A percentile compares a stretch with the other conserved stretches of the same genome.
These are phyloP conservation scores for Patella caerulea DNA, from an alignment of 2,888 invertebrate genomes.

Conservation along the genomic window DNA sequence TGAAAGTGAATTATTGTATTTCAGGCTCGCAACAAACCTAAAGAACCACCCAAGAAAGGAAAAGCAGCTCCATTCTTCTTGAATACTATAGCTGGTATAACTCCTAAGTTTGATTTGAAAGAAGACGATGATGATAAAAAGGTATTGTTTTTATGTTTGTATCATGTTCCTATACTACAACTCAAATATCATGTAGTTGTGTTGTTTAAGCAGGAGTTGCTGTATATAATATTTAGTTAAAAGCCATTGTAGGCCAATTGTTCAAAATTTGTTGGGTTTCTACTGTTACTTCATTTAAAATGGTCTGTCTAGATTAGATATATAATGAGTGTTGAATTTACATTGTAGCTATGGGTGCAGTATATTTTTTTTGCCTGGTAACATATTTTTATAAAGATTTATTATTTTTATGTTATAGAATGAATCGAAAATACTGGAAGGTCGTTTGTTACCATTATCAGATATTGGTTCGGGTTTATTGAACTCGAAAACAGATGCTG, in stretches of 20 bases:
- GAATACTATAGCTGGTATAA: slow-evolving; percentile 87
- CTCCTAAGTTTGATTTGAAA: slow-evolving; percentile 82
- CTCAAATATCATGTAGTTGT: no score
- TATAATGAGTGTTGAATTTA: no score
- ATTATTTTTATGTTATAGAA: not conserved
- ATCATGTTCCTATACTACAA: not conserved
- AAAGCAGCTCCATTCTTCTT: slow-evolving; percentile 96
- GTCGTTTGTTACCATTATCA: slow-evolving; percentile 6
- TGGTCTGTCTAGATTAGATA: no score
- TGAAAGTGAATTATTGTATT: slow-evolving; percentile 27
- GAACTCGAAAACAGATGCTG: not conserved
- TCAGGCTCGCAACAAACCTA: slow-evolving; percentile 86
- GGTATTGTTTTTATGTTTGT: slow-evolving; percentile 14
- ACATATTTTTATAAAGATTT: no score
- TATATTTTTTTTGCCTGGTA: no score
- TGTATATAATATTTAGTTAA: not conserved
- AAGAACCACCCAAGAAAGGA: slow-evolving; percentile 84
- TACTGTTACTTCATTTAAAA: no score
- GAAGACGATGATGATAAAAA: slow-evolving; percentile 36
- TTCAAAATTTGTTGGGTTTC: no score
- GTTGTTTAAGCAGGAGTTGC: no score
- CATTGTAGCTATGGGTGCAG: no score
- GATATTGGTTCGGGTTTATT: slow-evolving; percentile 8
- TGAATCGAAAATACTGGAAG: slow-evolving; percentile 3
- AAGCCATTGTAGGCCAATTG: not conserved